Evolutionary conservation across 2,797 vertebrate genomes (phyloP), one percentile per base, ranked within the genome.

Genomic region (Euphonia xanthogaster): DNA sequence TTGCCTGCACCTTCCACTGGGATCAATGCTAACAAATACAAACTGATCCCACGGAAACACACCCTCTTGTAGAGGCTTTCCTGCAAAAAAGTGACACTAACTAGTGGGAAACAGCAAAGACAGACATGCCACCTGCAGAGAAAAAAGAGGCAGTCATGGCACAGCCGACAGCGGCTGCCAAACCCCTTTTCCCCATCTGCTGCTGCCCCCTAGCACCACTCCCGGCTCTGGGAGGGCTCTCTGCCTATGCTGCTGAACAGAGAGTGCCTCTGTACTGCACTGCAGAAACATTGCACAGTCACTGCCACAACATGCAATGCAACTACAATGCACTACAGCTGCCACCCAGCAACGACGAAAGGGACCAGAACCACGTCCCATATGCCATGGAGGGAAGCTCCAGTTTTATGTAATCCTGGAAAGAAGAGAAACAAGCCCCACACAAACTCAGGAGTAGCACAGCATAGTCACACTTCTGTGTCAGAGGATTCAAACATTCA

Each of bases 261-360:
- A 40, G 76, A 68, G 90, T 16, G 98, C 98, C 98, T 99, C 99
- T 98, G 98, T 98, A 97, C 98, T 99, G 99, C 99, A 99, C 99
- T 99, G 99, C 98, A 98, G 99, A 97, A 98, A 99, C 99, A 99
- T 99, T 99, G 99, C 99, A 99, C 97, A 98, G 96, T 76, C 96
- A 96, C 95, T 95, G 96, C 97, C 97, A 97, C 97, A 98, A 99
- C 99, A 98, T 99, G 99, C 99, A 99, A 99, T 99, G 99, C 99
- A 99, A 99, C 99, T 99, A 99, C 99, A 99, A 99, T 99, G 99
- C 99, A 99, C 99, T 97, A 97, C 98, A 99, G 99, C 98, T 95
- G 98, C 98, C 98, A 97, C 98, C 98, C 97, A 90, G 80, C 54
- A 94, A 72, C 1, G 6, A 88, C 1, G 87, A 62, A 78, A 80